Evolutionary conservation across 2,888 invertebrate species (phyloP).

Genomic region (Sipha maydis): DNA sequence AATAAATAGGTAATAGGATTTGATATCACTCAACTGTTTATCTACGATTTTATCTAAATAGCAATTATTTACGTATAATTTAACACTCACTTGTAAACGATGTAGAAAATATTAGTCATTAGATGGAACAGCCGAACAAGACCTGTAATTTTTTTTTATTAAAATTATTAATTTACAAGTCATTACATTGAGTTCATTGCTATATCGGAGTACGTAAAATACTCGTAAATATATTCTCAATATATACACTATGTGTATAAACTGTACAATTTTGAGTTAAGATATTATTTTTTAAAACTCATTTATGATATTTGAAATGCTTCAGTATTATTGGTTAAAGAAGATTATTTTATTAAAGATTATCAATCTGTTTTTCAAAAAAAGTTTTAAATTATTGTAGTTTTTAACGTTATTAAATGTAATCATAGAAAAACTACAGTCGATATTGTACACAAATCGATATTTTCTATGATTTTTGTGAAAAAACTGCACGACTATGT

Average conservation of each 20-base stretch:
- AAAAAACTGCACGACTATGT: too few relatives aligned
- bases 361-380: too few relatives aligned
- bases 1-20: background rate
- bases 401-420: too few relatives aligned
- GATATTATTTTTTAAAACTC: background rate
- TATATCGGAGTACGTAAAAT: too few relatives aligned
- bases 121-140: background rate
- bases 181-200: background rate
- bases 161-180: background rate
- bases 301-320: background rate
- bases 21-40: background rate
- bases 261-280: background rate
- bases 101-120: conserved; percentile 1
- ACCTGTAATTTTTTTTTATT: background rate
- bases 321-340: too few relatives aligned
- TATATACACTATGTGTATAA: too few relatives aligned
- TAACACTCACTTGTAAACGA: conserved; percentile 22
- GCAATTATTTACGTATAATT: conserved; percentile 12
- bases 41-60: conserved; percentile 33
- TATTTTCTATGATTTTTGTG: too few relatives aligned
- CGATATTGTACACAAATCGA: too few relatives aligned
- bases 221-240: background rate
- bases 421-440: too few relatives aligned
- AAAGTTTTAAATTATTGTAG: too few relatives aligned
- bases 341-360: too few relatives aligned